These are phyloP conservation scores for Sphyrna mokarran DNA, from an alignment of 2,113 vertebrate genomes.

Conservation along the genomic window DNA sequence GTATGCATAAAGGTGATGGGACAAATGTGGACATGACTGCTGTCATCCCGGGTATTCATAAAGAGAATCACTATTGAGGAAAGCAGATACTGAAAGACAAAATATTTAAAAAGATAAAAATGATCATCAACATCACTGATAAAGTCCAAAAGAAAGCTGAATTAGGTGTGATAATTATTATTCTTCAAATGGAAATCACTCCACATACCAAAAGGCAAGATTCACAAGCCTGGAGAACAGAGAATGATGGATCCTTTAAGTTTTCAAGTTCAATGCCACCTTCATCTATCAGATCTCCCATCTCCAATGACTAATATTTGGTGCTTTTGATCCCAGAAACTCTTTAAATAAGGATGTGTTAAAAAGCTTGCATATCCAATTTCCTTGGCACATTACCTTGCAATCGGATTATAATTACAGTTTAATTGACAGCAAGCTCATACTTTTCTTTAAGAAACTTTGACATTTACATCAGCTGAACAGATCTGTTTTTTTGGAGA, in stretches of 20 bases:
- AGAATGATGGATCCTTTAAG: too few relatives aligned
- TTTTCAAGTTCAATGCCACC: background rate
- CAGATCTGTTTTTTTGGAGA: background rate
- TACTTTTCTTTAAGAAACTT: background rate
- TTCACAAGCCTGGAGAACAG: background rate
- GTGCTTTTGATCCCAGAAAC: background rate
- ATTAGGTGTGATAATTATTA: background rate
- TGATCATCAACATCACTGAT: too few relatives aligned
- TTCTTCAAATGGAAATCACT: background rate
- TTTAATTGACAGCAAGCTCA: conserved; percentile 2
- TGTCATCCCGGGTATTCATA: background rate
- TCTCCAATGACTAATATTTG: background rate
- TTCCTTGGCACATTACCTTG: background rate
- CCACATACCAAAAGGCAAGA: background rate
- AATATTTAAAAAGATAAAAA: background rate
- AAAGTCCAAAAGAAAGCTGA: background rate
- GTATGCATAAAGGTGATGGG: background rate
- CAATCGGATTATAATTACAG: background rate
- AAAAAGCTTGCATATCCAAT: background rate
- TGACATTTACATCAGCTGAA: background rate
- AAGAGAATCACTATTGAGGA: background rate
- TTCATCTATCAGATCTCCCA: background rate
- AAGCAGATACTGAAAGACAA: background rate
- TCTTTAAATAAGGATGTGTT: background rate
- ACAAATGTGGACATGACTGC: background rate